Base-by-base conservation (phyloP, 2,113 vertebrate species). In the Ursus arctos region DNA sequence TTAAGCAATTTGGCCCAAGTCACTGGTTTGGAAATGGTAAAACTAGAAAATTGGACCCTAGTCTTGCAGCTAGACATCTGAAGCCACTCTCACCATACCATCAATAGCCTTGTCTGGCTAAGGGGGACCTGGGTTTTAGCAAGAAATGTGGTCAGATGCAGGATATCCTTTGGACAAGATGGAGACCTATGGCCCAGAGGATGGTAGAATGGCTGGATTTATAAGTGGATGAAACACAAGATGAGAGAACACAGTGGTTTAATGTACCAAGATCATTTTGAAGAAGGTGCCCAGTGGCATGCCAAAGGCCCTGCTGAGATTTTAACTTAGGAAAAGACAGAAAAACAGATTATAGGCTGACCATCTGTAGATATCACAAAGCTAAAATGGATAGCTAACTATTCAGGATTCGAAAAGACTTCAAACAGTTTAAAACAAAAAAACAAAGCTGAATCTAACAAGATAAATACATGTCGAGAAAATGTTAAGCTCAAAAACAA, bases 1-100 rank as follows among this genome's bases (percentile, higher is more conserved):
- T 76, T 95, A 96, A 89, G 86, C n/a, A 92, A 86, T 86, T 81
- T 91, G 61, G 36, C 24, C 43, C 59, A 94, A 83, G 63, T 79
- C 57, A 91, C 33, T 72, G 47, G 59, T 92, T 71, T 97, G 18
- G 33, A 97, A 88, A 95, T 82, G n/a, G 31, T 87, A 2, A 47
- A 76, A 33, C 40, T 80, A 13, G 94, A 95, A 96, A 90, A 28
- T 28, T 93, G 61, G 90, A 87, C 40, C 47, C 82, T 55, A 2
- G 13, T 81, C 83, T 95, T 93, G 61, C 49, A 67, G 91, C 28
- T 49, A 72, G 24, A 92, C 90, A 69, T 90, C 6, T 93, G 57
- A 89, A 95, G 69, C 59, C 95, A 82, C 67, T 80, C 71, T 96
- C 86, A 85, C 51, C 31, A 77, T 49, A 13, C 12, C 51, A 88